Percentiles rank a stretch among this genome's conserved stretches.
Conservation (phyloP, 1,140 invertebrate genomes). For the Trigoniulus corallinus region DNA sequence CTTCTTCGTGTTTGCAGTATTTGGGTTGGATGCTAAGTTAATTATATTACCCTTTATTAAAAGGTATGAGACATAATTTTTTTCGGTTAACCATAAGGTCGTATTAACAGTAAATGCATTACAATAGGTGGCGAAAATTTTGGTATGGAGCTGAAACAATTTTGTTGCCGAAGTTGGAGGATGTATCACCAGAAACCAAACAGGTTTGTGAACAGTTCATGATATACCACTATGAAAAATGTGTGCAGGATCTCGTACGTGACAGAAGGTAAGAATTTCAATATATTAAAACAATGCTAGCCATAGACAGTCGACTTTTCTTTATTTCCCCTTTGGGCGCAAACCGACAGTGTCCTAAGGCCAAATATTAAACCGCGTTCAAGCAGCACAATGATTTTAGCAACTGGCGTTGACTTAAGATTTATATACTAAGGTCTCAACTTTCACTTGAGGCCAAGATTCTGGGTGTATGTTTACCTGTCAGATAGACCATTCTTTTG, state of each 20-base stretch:
- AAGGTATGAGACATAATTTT: conserved; percentile 22
- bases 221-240: conserved; percentile 63
- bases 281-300: background rate
- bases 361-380: no score
- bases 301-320: background rate
- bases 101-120: conserved; percentile 2
- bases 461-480: no score
- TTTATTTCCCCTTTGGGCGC: no score
- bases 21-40: conserved; percentile 56
- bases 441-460: no score
- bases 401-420: no score
- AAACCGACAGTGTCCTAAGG: no score
- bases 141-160: conserved; percentile 48
- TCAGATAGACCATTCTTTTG: no score
- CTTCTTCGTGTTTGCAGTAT: conserved; percentile 51
- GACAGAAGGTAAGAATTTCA: conserved; percentile 37
- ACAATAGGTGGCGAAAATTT: conserved; percentile 28
- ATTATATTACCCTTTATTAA: conserved; percentile 46
- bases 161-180: conserved; percentile 48
- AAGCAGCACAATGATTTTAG: no score
- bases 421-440: no score
- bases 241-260: conserved; percentile 55
- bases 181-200: conserved; percentile 54
- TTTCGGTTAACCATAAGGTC: background rate
- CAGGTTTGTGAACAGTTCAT: conserved; percentile 77